These are phyloP conservation scores for Pristionchus maxplancki DNA, from an alignment of 2,888 invertebrate species.

Conservation along the genomic window DNA sequence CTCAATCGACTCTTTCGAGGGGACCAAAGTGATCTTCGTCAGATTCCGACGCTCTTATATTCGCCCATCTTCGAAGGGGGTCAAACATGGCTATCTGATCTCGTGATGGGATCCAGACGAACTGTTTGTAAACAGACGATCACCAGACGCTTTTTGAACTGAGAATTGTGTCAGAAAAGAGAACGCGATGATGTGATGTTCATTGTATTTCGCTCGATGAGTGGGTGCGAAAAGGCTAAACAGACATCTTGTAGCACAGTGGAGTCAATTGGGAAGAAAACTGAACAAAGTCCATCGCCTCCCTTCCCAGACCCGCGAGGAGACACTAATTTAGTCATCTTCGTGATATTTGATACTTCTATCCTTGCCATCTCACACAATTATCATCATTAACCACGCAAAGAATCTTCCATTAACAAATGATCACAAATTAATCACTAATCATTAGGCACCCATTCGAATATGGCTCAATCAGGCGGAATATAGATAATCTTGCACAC, in stretches of 20 bases:
- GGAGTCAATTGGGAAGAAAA: neutral
- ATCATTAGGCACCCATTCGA: neutral
- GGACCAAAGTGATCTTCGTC: neutral
- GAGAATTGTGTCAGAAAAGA: neutral
- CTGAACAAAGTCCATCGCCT: neutral
- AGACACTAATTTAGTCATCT: neutral
- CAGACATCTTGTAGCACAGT: neutral
- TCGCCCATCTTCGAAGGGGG: neutral
- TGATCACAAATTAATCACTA: neutral
- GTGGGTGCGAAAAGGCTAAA: slow-evolving; percentile 35
- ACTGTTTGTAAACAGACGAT: slow-evolving; percentile 32
- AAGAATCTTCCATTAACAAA: neutral
- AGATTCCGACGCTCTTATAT: neutral
- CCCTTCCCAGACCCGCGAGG: neutral
- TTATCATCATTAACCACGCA: neutral
- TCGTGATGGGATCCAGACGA: slow-evolving; percentile 22
- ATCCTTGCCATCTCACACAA: neutral
- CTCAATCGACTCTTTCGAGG: neutral
- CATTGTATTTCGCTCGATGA: neutral
- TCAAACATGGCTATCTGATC: slow-evolving; percentile 22
- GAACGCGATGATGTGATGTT: slow-evolving; percentile 33
- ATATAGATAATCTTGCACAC: neutral
- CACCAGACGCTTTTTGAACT: neutral
- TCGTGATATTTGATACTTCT: neutral
- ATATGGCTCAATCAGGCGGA: neutral